Percentiles rank a stretch among this genome's conserved stretches.
phyloP scores from a whole-genome alignment of 2,113 vertebrate species.

The Aegotheles bennettii region DNA sequence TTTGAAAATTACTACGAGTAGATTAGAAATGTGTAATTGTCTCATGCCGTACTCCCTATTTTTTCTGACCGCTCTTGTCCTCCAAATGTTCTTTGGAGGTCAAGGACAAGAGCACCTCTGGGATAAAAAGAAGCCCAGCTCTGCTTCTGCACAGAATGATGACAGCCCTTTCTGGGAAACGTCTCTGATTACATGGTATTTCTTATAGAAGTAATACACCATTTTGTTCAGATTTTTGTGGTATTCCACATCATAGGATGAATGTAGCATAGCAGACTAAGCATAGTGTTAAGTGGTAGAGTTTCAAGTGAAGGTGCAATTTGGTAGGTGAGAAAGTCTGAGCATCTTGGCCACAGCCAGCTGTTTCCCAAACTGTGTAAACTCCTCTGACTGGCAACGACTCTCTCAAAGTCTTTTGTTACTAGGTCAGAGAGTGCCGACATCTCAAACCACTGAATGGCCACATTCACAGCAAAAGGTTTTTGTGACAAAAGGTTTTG shows the following conservation, averaged over 20 bases:
- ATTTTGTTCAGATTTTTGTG: background rate
- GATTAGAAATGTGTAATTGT: background rate
- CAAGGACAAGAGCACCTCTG: background rate
- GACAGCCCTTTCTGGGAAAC: background rate
- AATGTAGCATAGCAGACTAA: background rate
- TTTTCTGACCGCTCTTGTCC: background rate
- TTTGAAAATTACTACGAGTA: background rate
- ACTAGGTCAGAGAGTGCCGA: accelerated
- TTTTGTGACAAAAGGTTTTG: background rate
- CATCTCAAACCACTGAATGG: background rate
- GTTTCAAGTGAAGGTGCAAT: background rate
- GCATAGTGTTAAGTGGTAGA: background rate
- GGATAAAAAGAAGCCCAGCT: background rate
- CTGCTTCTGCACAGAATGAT: background rate
- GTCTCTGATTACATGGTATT: background rate
- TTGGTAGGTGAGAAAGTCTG: background rate
- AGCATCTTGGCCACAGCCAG: background rate
- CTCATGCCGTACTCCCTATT: background rate
- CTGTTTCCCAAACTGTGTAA: background rate
- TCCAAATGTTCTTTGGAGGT: background rate
- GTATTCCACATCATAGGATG: background rate
- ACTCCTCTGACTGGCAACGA: accelerated
- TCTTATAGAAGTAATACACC: background rate
- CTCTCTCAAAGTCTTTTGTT: background rate
- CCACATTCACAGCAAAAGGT: background rate